phyloP scores from a whole-genome alignment of 2,888 invertebrate species.

The Epinotia ramella region DNA sequence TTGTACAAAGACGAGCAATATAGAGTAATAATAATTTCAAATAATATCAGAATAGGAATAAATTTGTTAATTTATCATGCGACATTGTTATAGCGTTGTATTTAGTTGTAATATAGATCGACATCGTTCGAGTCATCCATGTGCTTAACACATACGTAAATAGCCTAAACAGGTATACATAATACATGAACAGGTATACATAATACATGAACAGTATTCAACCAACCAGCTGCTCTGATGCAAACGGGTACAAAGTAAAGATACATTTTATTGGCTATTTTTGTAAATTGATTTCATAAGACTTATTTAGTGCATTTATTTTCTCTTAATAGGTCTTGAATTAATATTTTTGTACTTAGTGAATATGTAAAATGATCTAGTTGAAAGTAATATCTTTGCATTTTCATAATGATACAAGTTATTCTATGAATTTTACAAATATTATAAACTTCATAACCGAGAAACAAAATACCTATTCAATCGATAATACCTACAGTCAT shows the following conservation, averaged over 20 bases:
- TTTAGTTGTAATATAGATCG: conserved; percentile 63
- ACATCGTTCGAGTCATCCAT: conserved; percentile 31
- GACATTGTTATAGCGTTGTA: conserved; percentile 77
- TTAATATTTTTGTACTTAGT: conserved; percentile 84
- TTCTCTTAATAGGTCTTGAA: conserved; percentile 72
- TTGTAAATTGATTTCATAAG: conserved; percentile 66
- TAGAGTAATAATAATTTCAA: conserved; percentile 77
- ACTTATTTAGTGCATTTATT: conserved; percentile 53
- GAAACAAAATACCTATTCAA: conserved; percentile 67
- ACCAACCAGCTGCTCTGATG: conserved; percentile 82
- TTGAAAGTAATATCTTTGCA: conserved; percentile 62
- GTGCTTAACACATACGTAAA: conserved; percentile 44
- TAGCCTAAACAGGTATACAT: conserved; percentile 49
- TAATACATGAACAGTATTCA: conserved; percentile 49
- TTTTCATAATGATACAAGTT: conserved; percentile 55
- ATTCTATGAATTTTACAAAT: conserved; percentile 57
- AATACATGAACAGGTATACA: conserved; percentile 48
- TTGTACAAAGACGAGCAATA: conserved; percentile 85
- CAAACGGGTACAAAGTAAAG: conserved; percentile 77
- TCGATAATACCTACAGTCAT: conserved; percentile 74
- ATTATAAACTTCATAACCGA: conserved; percentile 69
- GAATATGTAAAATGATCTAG: conserved; percentile 67
- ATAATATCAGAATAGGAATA: conserved; percentile 59
- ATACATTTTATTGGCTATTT: conserved; percentile 74
- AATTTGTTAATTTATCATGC: conserved; percentile 75